A percentile compares a stretch with the other conserved stretches of the same genome.
These are phyloP conservation scores for Chrysolina americana DNA, from an alignment of 2,888 invertebrate genomes.

Conservation along the genomic window DNA sequence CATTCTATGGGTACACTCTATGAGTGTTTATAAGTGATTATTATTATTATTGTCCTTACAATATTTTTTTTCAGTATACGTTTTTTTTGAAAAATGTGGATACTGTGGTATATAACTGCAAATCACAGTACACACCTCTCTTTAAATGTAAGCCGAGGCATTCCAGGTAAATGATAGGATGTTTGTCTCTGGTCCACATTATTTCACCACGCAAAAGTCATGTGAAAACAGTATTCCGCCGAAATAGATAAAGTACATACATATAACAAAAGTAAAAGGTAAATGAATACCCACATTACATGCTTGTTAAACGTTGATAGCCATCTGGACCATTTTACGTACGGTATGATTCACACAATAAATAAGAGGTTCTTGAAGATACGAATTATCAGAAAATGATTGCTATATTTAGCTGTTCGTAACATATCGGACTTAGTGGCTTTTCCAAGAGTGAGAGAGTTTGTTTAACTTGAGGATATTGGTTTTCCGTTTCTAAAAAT, in stretches of 20 bases:
- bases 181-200: not conserved
- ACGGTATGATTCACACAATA: not conserved
- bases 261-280: not conserved
- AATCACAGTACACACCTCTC: no score
- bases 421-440: not conserved
- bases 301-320: not conserved
- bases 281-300: not conserved
- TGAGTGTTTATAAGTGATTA: no score
- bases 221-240: not conserved
- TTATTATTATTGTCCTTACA: no score
- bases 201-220: not conserved
- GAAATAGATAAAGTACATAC: not conserved
- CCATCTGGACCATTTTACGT: not conserved
- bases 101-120: no score
- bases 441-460: not conserved
- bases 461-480: not conserved
- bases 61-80: no score
- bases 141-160: no score
- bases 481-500: constrained; percentile 14
- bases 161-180: no score
- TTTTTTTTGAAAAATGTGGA: no score
- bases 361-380: not conserved
- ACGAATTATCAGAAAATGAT: not conserved
- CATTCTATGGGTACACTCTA: no score
- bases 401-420: not conserved